phyloP scores from a whole-genome alignment of 2,113 vertebrate species.

The Oreochromis niloticus region DNA sequence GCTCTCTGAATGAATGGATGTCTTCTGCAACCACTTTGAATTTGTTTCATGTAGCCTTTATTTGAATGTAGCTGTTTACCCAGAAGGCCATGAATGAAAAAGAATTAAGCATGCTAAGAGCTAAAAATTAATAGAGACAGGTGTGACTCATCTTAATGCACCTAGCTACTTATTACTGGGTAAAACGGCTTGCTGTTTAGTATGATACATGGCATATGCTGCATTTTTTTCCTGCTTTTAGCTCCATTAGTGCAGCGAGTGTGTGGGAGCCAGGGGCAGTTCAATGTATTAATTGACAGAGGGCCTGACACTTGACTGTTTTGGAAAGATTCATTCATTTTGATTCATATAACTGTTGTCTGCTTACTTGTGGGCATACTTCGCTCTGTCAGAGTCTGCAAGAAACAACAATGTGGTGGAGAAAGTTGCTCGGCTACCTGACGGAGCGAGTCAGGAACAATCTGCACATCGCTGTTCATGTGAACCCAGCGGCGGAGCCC shows the following conservation, averaged over 20 bases:
- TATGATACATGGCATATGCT: neutral
- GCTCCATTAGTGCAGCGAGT: neutral
- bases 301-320: neutral
- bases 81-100: neutral
- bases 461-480: slow-evolving; percentile 74
- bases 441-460: slow-evolving; percentile 74
- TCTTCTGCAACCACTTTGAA: neutral
- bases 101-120: neutral
- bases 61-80: neutral
- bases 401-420: slow-evolving; percentile 50
- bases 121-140: neutral
- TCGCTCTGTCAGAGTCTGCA: slow-evolving; percentile 42
- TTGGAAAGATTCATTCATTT: neutral
- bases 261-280: neutral
- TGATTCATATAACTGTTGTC: neutral
- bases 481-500: slow-evolving; percentile 75
- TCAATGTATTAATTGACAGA: neutral
- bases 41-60: neutral
- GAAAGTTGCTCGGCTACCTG: slow-evolving; percentile 74
- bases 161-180: neutral
- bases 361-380: slow-evolving; percentile 45
- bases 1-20: neutral
- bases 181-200: neutral
- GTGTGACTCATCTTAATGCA: neutral
- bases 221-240: neutral